A percentile compares a stretch with the other conserved stretches of the same genome.
Conservation (phyloP, 2,888 invertebrate genomes). For the Trichogramma evanescens region DNA sequence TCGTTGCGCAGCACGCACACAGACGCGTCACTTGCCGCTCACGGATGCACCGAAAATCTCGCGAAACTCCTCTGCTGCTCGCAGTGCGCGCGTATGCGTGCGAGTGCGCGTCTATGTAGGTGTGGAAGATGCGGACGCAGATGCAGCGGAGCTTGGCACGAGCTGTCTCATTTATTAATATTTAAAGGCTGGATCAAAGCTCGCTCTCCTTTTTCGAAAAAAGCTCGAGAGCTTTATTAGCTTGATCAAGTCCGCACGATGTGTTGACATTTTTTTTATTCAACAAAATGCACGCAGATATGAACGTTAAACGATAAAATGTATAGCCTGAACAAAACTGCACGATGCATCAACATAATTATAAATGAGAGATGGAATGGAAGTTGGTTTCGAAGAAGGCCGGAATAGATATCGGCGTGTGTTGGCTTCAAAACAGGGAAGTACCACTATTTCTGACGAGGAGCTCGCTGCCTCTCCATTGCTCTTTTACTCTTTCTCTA, state of each 20-base stretch:
- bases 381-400: conserved; percentile 44
- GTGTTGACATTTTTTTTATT: no score
- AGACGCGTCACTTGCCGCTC: no score
- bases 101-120: not conserved
- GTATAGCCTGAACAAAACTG: no score
- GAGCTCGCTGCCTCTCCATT: conserved; percentile 27
- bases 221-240: not conserved
- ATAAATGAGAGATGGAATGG: conserved; percentile 1
- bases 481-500: conserved; percentile 18
- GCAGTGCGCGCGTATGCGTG: not conserved
- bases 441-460: conserved; percentile 49
- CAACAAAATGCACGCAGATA: no score
- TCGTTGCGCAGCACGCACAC: conserved; percentile 20
- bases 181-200: conserved; percentile 20
- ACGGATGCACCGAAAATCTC: conserved; percentile 17
- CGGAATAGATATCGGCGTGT: conserved; percentile 53
- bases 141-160: not conserved
- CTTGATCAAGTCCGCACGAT: no score
- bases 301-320: no score
- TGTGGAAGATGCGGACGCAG: not conserved
- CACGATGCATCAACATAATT: no score
- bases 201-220: not conserved
- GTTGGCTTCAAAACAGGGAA: conserved; percentile 46
- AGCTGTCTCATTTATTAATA: conserved; percentile 16
- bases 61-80: not conserved